Base-by-base conservation (phyloP, 53 echinoderm and acorn worm genomes). In the Hippasteria phrygiana region DNA sequence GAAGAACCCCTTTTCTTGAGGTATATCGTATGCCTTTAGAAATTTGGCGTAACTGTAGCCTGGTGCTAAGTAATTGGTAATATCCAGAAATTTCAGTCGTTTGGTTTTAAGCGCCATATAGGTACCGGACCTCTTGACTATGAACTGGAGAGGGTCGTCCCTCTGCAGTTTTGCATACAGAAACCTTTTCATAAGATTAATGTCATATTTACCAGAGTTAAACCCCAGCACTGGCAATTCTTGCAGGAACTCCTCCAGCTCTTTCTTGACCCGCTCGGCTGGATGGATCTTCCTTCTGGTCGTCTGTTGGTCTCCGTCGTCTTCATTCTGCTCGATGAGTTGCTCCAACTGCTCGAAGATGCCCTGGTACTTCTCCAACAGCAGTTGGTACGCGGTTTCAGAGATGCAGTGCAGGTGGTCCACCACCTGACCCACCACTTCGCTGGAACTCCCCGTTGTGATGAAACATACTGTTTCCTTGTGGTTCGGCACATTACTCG, bases 401-500 rank as follows among this genome's bases (percentile, higher is more conserved):
- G 76, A 74, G 35, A 93, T 80, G 35, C 48, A 63, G 24, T 74
- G 63, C 26, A 74, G 71, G 66, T 90, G 65, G 33, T 55, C 47
- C 14, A 90, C 72, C 84, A 93, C 65, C 14, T 51, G 1, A 62
- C 54, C 50, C 39, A 90, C 90, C 79, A 93, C 33, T 36, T 43
- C 24, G 7, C 76, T 14, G 18, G 37, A 34, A 33, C 80, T 31
- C 12, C 93, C 91, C 1, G 87, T 55, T 12, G 88, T 71, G 12
- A 93, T 80, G 33, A 91, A 88, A 26, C 91, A 88, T 2, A 28
- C 54, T 5, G 88, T 29, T 0, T 1, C 26, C 26, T 93, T 75
- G 10, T 63, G 87, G 2, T 18, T 65, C 17, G 85, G 87, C 0
- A 93, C 93, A 50, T 93, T 93, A 34, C 90, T 87, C 8, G 87